Conservation (phyloP, 2,113 vertebrate species). For the Cynoglossus semilaevis region DNA sequence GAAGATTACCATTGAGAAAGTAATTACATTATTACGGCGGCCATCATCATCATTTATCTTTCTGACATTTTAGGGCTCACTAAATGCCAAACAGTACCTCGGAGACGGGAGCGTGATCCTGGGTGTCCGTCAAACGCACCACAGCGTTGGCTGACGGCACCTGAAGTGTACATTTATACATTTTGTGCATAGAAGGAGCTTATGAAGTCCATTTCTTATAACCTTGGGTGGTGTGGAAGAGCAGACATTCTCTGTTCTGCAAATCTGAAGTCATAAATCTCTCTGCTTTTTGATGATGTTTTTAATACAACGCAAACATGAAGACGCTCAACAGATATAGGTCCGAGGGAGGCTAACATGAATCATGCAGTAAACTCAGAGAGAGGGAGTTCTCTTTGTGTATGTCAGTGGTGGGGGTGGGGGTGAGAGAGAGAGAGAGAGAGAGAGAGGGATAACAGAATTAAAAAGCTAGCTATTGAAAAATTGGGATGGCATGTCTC, state of each 20-base stretch:
- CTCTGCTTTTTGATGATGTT: too few species aligned
- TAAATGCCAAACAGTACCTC: conserved; percentile 69
- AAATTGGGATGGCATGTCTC: conserved; percentile 56
- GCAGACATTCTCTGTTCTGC: neutral
- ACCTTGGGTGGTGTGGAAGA: neutral
- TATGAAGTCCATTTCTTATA: conserved; percentile 11
- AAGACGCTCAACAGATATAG: conserved; percentile 9
- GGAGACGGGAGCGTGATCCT: conserved; percentile 59
- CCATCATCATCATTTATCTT: conserved; percentile 76
- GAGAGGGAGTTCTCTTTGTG: conserved; percentile 34
- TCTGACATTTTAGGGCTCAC: conserved; percentile 65
- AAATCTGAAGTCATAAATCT: conserved; percentile 19
- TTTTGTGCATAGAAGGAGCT: conserved; percentile 4
- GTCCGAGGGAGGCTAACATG: conserved; percentile 58
- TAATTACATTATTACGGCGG: conserved; percentile 71
- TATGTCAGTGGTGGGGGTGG: conserved; percentile 13
- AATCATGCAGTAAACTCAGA: conserved; percentile 51
- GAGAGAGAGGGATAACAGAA: conserved; percentile 52
- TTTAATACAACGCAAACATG: too few species aligned
- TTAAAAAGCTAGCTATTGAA: conserved; percentile 64
- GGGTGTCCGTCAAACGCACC: conserved; percentile 52
- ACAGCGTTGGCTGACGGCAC: conserved; percentile 29
- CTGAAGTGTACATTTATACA: conserved; percentile 34
- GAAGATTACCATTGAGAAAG: conserved; percentile 66
- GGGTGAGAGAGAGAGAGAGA: conserved; percentile 25